Base-by-base conservation (phyloP, 1,140 invertebrate species). In the Lepidurus couesii region DNA sequence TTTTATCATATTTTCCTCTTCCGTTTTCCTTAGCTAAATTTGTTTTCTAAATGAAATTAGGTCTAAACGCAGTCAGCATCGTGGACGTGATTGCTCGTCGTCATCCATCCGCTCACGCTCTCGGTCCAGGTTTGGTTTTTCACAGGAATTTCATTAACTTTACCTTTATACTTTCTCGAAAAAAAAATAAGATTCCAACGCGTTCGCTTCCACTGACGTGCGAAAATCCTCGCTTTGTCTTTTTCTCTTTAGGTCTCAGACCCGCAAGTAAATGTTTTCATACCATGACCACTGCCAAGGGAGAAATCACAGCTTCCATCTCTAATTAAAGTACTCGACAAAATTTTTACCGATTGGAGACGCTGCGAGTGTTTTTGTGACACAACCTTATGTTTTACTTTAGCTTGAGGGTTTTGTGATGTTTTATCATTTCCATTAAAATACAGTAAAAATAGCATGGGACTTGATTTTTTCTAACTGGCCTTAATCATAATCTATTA, bases 121-220 rank as follows among this genome's bases (percentile, higher is more conserved):
- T 44, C 74, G 78, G 73, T 79, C 78, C 11, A 79, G 78, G 78
- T 79, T 74, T 75, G 76, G 76, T 77, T 77, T 77, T 45, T 65
- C 16, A 21, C 53, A 65, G 53, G 53, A 65, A 65, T 65, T 65
- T n/a, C 8, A 65, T n/a, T 16, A 21, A 13, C 16, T 47, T 65
- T n/a, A 65, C 16, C 13, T 65, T 9, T 21, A n/a, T 65, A 7
- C 21, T 65, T 13, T 65, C 21, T 65, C 3, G 53, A 65, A 65
- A 65, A 13, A 21, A 65, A n/a, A 65, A n/a, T n/a, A n/a, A 13
- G 0, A n/a, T 21, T 65, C 16, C 8, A 16, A 21, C 16, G 6
- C 16, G 53, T 21, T 65, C 21, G 16, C 9, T 65, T 65, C 21
- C 13, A 65, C 21, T 65, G 53, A 65, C 13, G 53, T 65, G 53